Percentiles rank a stretch among this genome's conserved stretches.
Conservation (phyloP, 2,797 vertebrate species). For the Cryptoblepharus egeriae region DNA sequence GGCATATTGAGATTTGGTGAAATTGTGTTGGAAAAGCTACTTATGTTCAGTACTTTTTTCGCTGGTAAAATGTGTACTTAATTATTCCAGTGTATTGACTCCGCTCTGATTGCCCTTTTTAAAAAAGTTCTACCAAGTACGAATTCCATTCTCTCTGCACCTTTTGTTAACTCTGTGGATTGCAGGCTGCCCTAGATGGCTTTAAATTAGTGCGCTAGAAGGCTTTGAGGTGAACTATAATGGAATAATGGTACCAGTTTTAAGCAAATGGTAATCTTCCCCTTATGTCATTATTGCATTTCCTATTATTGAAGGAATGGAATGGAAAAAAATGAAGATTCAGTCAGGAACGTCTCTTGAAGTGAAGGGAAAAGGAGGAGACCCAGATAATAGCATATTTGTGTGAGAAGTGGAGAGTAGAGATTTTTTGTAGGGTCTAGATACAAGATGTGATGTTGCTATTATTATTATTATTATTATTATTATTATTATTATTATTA, state of each 20-base stretch:
- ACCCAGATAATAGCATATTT: neutral
- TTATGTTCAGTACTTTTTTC: slow-evolving; percentile 41
- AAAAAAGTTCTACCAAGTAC: slow-evolving; percentile 33
- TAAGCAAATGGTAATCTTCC: neutral
- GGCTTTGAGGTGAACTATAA: slow-evolving; percentile 40
- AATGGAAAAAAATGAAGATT: neutral
- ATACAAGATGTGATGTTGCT: neutral
- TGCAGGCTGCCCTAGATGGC: slow-evolving; percentile 19
- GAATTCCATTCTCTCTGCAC: neutral
- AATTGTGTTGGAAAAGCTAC: slow-evolving; percentile 39
- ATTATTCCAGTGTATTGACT: slow-evolving; percentile 51
- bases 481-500: neutral
- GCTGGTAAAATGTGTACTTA: slow-evolving; percentile 33
- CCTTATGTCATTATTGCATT: neutral
- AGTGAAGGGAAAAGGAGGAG: neutral
- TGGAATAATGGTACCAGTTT: slow-evolving; percentile 1
- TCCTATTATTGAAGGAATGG: slow-evolving; percentile 16
- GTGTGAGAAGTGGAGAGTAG: neutral
- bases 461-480: neutral
- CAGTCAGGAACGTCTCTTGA: neutral
- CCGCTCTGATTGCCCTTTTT: slow-evolving; percentile 28
- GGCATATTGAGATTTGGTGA: slow-evolving; percentile 26
- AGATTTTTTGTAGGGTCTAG: neutral
- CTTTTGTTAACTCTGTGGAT: slow-evolving; percentile 17
- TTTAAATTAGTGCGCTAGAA: slow-evolving; percentile 46